Conservation (phyloP, 1,140 invertebrate genomes). For the Conus ventricosus region DNA sequence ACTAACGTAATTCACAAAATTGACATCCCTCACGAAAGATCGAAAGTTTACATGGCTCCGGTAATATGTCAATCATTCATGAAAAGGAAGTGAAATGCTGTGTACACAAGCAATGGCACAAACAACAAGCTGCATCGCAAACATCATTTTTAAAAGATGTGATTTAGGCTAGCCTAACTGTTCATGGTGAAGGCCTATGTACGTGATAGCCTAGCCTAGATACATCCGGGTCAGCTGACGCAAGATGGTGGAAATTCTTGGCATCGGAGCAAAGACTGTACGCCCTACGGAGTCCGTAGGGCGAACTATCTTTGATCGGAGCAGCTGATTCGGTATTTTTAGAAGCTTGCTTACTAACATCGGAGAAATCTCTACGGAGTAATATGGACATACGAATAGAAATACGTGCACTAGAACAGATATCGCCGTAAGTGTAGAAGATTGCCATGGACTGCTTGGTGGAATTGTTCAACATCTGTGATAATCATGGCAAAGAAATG, state of each 20-base stretch:
- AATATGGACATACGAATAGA: neutral
- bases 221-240: conserved; percentile 31
- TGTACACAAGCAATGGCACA: too few species aligned
- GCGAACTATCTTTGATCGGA: too few species aligned
- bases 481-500: conserved; percentile 4
- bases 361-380: neutral
- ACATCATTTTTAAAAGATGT: too few species aligned
- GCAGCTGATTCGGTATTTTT: conserved; percentile 33
- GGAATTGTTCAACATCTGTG: conserved; percentile 9
- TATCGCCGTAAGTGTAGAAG: neutral
- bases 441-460: neutral
- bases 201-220: neutral
- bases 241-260: conserved; percentile 34
- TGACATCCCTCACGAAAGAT: too few species aligned
- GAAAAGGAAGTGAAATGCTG: too few species aligned
- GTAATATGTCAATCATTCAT: too few species aligned
- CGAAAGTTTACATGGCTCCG: too few species aligned
- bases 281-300: too few species aligned
- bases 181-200: too few species aligned
- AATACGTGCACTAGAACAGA: neutral
- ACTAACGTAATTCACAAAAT: too few species aligned
- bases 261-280: conserved; percentile 17
- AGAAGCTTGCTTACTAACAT: conserved; percentile 20
- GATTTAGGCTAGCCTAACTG: too few species aligned
- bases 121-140: too few species aligned